A percentile compares a stretch with the other conserved stretches of the same genome.
phyloP scores from a whole-genome alignment of 2,113 vertebrate genomes.

The Pomatorhinus ruficollis region DNA sequence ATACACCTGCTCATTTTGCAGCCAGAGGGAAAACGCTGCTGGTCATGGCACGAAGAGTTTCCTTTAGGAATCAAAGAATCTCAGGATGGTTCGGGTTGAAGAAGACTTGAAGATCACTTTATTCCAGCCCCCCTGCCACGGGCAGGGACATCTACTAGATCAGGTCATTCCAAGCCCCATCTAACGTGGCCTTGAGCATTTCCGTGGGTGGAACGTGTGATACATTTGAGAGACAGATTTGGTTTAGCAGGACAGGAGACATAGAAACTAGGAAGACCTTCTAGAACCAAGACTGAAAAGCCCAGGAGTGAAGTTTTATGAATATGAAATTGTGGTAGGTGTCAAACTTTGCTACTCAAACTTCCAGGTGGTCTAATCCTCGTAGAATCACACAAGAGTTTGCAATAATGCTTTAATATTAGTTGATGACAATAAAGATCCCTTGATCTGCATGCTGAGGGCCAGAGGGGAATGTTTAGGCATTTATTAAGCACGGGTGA shows the following conservation, averaged over 20 bases:
- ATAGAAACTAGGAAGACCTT: background rate
- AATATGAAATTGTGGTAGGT: background rate
- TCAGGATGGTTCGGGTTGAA: background rate
- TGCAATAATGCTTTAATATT: background rate
- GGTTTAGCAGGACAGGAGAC: background rate
- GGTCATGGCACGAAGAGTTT: background rate
- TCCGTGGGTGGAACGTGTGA: background rate
- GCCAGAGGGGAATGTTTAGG: background rate
- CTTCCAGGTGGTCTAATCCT: background rate
- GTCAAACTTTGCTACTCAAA: background rate
- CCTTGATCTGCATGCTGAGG: background rate
- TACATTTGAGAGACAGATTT: background rate
- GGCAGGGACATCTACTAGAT: background rate
- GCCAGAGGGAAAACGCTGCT: background rate
- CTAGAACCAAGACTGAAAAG: background rate
- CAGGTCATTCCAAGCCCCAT: background rate
- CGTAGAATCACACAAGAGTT: background rate
- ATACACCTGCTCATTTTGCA: background rate
- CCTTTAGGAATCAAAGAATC: background rate
- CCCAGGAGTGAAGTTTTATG: background rate
- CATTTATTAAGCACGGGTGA: background rate
- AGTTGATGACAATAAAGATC: background rate
- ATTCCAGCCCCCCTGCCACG: fast-evolving
- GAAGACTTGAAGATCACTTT: background rate
- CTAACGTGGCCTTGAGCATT: background rate